These are phyloP conservation scores for Zaprionus obscuricornis DNA, from an alignment of 2,888 invertebrate genomes.

Conservation along the genomic window DNA sequence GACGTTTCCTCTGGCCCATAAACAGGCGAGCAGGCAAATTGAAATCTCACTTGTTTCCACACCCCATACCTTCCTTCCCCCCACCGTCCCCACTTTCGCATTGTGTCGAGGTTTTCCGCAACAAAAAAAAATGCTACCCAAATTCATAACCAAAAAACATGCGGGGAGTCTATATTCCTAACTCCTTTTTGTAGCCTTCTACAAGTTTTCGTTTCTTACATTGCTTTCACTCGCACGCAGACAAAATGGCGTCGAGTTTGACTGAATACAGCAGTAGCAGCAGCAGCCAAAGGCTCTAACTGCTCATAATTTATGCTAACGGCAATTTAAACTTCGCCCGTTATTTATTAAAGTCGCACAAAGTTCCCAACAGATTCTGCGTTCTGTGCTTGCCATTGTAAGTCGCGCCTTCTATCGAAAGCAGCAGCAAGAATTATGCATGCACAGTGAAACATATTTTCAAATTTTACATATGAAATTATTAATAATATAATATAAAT, in stretches of 20 bases:
- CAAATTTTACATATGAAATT: neutral
- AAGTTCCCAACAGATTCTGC: conserved; percentile 15
- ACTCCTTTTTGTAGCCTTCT: conserved; percentile 14
- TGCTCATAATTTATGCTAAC: conserved; percentile 80
- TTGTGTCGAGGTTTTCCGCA: neutral
- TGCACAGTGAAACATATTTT: conserved; percentile 40
- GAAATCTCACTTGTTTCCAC: conserved; percentile 63
- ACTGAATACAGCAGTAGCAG: conserved; percentile 44
- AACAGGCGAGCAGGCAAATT: conserved; percentile 70
- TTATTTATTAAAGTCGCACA: conserved; percentile 70
- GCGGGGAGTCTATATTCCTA: conserved; percentile 4
- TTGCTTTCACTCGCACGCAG: conserved; percentile 11
- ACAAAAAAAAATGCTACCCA: conserved; percentile 18
- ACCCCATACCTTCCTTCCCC: neutral
- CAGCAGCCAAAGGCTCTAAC: conserved; percentile 62
- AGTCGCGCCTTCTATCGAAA: conserved; percentile 44
- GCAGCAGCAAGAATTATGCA: neutral
- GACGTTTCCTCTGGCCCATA: conserved; percentile 64
- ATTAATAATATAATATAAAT: neutral
- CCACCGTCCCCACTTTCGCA: neutral
- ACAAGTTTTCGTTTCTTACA: conserved; percentile 3
- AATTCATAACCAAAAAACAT: conserved; percentile 40
- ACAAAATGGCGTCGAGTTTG: conserved; percentile 55
- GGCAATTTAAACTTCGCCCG: conserved; percentile 77
- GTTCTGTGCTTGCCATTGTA: conserved; percentile 19